Percentiles rank a stretch among this genome's conserved stretches.
phyloP scores from a whole-genome alignment of 2,888 invertebrate species.

The Azorinus chamasolen region DNA sequence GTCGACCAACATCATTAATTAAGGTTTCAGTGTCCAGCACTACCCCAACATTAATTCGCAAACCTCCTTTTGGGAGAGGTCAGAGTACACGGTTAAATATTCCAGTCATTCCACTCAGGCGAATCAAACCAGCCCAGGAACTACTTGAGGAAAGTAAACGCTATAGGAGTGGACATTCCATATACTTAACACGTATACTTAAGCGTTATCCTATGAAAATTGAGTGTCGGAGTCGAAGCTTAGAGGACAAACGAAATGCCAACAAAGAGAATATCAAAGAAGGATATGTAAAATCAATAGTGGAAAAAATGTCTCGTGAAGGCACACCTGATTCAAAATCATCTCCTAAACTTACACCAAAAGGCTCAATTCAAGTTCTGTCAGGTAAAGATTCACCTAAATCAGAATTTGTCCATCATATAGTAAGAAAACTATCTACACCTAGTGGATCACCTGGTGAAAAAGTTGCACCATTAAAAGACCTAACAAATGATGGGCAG shows the following conservation, averaged over 20 bases:
- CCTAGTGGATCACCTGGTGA: conserved; percentile 71
- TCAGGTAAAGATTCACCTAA: conserved; percentile 73
- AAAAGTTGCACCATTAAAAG: conserved; percentile 69
- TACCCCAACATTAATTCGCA: conserved; percentile 52
- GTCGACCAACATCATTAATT: conserved; percentile 58
- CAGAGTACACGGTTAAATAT: conserved; percentile 62
- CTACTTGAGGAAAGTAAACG: conserved; percentile 82
- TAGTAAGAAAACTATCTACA: conserved; percentile 76
- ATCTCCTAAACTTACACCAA: conserved; percentile 44
- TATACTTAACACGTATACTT: conserved; percentile 77
- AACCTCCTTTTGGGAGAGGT: conserved; percentile 56
- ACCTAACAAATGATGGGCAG: conserved; percentile 79
- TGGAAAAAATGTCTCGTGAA: conserved; percentile 79
- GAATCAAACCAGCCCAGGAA: conserved; percentile 83
- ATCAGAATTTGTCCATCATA: conserved; percentile 78
- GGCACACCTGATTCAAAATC: conserved; percentile 77
- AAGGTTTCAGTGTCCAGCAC: conserved; percentile 47
- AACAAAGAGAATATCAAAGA: conserved; percentile 75
- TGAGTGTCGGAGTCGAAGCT: conserved; percentile 66
- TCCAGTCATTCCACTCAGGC: conserved; percentile 71
- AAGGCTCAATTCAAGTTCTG: conserved; percentile 39
- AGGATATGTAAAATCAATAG: conserved; percentile 79
- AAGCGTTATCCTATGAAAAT: conserved; percentile 77
- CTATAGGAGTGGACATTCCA: conserved; percentile 79
- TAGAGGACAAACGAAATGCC: conserved; percentile 62